Evolutionary conservation across 2,797 vertebrate genomes (phyloP).

Genomic region (Sphenodon punctatus): DNA sequence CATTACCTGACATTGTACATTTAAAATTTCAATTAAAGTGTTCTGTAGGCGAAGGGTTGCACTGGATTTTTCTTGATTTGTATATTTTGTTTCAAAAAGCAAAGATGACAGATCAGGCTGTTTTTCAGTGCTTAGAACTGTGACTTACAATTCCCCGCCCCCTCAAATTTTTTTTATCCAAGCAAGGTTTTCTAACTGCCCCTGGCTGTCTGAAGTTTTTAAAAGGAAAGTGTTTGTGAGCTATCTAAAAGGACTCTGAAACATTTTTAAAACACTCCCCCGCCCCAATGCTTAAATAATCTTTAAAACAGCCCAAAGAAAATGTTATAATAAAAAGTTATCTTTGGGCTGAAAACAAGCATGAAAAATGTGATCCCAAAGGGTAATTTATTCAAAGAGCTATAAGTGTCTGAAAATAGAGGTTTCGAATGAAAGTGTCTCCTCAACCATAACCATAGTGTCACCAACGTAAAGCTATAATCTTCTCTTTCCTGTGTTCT

Average conservation of each 20-base stretch:
- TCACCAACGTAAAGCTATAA: conserved; percentile 36
- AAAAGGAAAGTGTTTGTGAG: neutral
- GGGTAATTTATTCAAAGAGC: conserved; percentile 50
- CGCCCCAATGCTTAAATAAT: neutral
- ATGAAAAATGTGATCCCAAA: conserved; percentile 37
- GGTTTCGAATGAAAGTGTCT: conserved; percentile 35
- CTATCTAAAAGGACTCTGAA: neutral
- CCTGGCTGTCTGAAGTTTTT: too few species aligned
- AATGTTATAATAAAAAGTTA: neutral
- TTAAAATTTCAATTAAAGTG: neutral
- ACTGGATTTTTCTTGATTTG: too few species aligned
- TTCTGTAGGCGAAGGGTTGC: too few species aligned
- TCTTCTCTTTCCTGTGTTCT: conserved; percentile 14
- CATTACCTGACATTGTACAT: neutral
- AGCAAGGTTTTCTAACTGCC: too few species aligned
- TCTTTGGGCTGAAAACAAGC: conserved; percentile 30
- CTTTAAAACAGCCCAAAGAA: neutral
- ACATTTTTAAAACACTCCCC: neutral
- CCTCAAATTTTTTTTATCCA: too few species aligned
- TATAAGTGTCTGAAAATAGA: conserved; percentile 45
- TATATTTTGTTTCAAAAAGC: conserved; percentile 11
- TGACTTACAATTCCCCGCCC: neutral
- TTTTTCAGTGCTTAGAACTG: neutral
- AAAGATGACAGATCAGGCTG: neutral
- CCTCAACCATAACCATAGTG: conserved; percentile 44